Evolutionary conservation across 2,113 vertebrate species (phyloP).

Genomic region (Cranoglanis bouderius): DNA sequence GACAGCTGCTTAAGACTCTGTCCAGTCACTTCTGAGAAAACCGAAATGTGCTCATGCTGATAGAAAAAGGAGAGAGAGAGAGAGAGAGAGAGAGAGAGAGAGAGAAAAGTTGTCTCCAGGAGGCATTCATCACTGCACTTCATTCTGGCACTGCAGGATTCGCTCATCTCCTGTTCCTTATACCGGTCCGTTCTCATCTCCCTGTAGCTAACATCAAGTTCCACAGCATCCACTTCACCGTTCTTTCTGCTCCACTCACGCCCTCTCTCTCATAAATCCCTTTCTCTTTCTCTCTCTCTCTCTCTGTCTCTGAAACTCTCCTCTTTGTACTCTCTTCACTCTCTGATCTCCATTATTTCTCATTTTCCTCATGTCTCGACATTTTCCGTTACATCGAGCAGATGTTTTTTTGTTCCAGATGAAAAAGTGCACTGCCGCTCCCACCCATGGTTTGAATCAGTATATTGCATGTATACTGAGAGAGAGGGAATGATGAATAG

Average conservation of each 20-base stretch:
- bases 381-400: constrained; percentile 37
- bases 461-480: background rate
- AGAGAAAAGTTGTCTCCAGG: background rate
- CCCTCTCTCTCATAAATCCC: constrained; percentile 2
- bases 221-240: background rate
- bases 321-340: constrained; percentile 17
- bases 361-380: constrained; percentile 42
- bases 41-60: background rate
- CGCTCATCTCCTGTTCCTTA: constrained; percentile 8
- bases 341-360: constrained; percentile 48
- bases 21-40: constrained; percentile 34
- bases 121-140: constrained; percentile 22
- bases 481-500: background rate
- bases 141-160: constrained; percentile 11
- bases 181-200: background rate
- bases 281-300: constrained; percentile 25
- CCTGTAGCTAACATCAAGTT: constrained; percentile 13
- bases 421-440: constrained; percentile 30
- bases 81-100: constrained; percentile 24
- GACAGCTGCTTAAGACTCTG: constrained; percentile 46
- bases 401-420: constrained; percentile 44
- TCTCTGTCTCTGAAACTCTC: background rate
- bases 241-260: background rate
- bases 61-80: background rate
- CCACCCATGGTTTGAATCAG: constrained; percentile 1